Evolutionary conservation across 1,140 invertebrate genomes (phyloP), one percentile per base, ranked within the genome.

Genomic region (Tetragnatha versicolor): DNA sequence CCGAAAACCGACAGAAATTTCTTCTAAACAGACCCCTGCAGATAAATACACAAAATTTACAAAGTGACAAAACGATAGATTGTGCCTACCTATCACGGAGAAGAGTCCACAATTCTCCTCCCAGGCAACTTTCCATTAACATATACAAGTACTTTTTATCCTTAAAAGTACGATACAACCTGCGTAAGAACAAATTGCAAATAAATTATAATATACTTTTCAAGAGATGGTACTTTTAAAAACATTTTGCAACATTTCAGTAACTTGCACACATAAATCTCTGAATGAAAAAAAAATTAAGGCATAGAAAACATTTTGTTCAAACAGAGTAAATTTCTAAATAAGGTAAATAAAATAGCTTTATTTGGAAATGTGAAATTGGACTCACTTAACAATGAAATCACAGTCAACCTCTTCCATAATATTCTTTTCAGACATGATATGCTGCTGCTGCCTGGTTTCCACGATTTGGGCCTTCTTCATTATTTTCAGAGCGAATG

Each of bases 381-480:
- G n/a, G 6, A 31, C 33, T 77, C 82, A 89, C 88, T 98, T 98
- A 25, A 98, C 96, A 76, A 99, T 96, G 85, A 99, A 99, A 84
- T 97, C 93, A 83, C 93, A 96, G 84, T 97, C 94, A 53, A 96
- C 94, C 86, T 99, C 96, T 79, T 94, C 92, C 96, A 99, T 98
- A 39, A 99, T 99, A 84, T 95, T 93, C 85, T 98, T 98, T 86
- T 99, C 98, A 58, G 96, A 98, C 93, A 98, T 97, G 63, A 99
- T 99, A 85, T 99, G 98, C 84, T 99, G 96, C 85, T 99, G 96
- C 85, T 99, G 98, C 63, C 96, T 89, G 0, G 97, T 99, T 85
- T 98, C 96, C 45, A 99, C 97, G 84, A 99, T 99, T 88, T 99
- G 93, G 79, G 94, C 92, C 85, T 99, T 99, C 87, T 99, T 99